These are phyloP conservation scores for Catharus bicknelli DNA, from an alignment of 2,113 vertebrate species.

Conservation along the genomic window DNA sequence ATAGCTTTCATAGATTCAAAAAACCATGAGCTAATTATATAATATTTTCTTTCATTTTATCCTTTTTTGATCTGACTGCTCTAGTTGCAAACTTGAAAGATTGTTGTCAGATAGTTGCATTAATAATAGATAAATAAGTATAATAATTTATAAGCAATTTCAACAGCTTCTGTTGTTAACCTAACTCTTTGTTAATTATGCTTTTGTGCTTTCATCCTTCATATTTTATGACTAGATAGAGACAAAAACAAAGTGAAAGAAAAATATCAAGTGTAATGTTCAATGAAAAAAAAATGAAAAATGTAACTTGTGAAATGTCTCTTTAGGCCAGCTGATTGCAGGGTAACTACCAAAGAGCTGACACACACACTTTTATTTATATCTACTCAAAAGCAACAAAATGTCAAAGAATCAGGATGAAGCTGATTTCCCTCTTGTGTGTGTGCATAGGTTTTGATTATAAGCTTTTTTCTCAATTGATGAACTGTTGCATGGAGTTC, in stretches of 20 bases:
- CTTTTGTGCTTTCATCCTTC: background rate
- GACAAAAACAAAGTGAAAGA: background rate
- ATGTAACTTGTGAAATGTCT: conserved; percentile 47
- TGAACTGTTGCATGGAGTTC: conserved; percentile 15
- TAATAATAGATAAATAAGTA: background rate
- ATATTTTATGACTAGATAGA: background rate
- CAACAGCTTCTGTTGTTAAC: background rate
- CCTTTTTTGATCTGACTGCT: background rate
- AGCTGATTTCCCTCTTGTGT: conserved; percentile 54
- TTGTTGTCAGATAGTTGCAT: background rate
- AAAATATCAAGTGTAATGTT: background rate
- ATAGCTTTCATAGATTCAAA: background rate
- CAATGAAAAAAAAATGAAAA: background rate
- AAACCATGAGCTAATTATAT: background rate
- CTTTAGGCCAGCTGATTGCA: conserved; percentile 67
- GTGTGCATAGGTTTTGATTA: conserved; percentile 62
- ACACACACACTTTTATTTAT: conserved; percentile 51
- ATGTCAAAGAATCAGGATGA: conserved; percentile 53
- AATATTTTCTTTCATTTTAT: background rate
- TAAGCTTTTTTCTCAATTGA: conserved; percentile 40
- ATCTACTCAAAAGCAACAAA: conserved; percentile 50
- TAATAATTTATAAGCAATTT: background rate
- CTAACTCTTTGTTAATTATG: background rate
- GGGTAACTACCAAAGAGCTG: conserved; percentile 50
- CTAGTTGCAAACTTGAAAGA: background rate